These are phyloP conservation scores for Scomber scombrus DNA, from an alignment of 2,113 vertebrate genomes.

Conservation along the genomic window DNA sequence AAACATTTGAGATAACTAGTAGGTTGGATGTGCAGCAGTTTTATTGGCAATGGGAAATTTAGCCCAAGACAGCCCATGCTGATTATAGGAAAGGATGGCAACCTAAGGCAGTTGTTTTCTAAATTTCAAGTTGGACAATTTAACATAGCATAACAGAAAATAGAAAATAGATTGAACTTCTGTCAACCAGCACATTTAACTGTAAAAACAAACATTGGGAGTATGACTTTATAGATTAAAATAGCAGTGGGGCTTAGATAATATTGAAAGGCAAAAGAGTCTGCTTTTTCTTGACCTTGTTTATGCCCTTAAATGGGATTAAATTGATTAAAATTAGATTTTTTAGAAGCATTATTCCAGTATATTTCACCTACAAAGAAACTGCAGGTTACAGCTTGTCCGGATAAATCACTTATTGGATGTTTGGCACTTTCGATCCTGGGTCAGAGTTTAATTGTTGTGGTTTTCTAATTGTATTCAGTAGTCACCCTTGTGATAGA, in stretches of 20 bases:
- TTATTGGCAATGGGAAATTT: neutral
- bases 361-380: neutral
- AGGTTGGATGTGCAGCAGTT: conserved; percentile 16
- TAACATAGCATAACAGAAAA: neutral
- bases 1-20: conserved; percentile 32
- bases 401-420: conserved; percentile 6
- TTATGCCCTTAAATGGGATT: neutral
- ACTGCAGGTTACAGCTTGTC: conserved; percentile 7
- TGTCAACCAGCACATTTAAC: conserved; percentile 28
- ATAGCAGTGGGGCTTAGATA: neutral
- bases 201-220: neutral
- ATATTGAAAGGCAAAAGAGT: neutral
- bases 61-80: neutral
- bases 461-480: conserved; percentile 28
- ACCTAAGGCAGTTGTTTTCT: too few species aligned
- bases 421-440: conserved; percentile 8
- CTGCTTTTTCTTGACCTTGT: neutral
- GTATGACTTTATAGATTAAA: neutral
- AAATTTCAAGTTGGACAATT: conserved; percentile 17
- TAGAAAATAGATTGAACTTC: conserved; percentile 28
- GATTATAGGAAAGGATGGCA: conserved; percentile 15
- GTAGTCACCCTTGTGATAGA: conserved; percentile 9
- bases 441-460: conserved; percentile 17
- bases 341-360: neutral
- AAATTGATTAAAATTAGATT: too few species aligned